These are phyloP conservation scores for Xanthia icteritia DNA, from an alignment of 2,888 invertebrate genomes.

Conservation along the genomic window DNA sequence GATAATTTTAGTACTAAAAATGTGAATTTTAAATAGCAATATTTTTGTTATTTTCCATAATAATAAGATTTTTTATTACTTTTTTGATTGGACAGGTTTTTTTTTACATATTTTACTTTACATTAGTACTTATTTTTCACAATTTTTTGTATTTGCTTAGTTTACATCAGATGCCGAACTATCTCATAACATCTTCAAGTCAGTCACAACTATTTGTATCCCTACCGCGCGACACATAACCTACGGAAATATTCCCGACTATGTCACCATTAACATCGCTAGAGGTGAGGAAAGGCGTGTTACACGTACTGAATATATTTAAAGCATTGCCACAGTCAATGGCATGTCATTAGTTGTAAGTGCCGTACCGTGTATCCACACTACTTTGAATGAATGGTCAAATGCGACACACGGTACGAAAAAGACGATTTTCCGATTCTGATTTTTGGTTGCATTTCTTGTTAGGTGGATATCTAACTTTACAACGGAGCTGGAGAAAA, in stretches of 20 bases:
- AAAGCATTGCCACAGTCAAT: conserved; percentile 63
- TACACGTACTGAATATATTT: conserved; percentile 58
- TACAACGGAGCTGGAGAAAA: neutral
- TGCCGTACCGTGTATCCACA: conserved; percentile 64
- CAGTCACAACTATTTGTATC: neutral
- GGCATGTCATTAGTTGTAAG: conserved; percentile 65
- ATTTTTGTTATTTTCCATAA: too few relatives aligned
- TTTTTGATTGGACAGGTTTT: too few relatives aligned
- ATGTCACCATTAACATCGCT: conserved; percentile 41
- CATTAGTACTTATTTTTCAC: neutral
- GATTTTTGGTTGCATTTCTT: conserved; percentile 33
- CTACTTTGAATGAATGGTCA: conserved; percentile 56
- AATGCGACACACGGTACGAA: conserved; percentile 38
- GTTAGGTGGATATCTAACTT: neutral
- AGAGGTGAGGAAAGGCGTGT: conserved; percentile 46
- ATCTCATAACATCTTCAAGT: neutral
- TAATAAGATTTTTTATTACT: too few relatives aligned
- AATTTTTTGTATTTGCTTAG: neutral
- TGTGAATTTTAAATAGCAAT: too few relatives aligned
- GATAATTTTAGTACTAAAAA: too few relatives aligned
- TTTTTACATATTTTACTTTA: too few relatives aligned
- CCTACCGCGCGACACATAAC: neutral
- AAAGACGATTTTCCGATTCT: conserved; percentile 22
- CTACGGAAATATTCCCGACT: conserved; percentile 32
- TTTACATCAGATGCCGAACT: neutral